These are phyloP conservation scores for Ciconia maguari DNA, from an alignment of 2,113 vertebrate genomes.

Conservation along the genomic window DNA sequence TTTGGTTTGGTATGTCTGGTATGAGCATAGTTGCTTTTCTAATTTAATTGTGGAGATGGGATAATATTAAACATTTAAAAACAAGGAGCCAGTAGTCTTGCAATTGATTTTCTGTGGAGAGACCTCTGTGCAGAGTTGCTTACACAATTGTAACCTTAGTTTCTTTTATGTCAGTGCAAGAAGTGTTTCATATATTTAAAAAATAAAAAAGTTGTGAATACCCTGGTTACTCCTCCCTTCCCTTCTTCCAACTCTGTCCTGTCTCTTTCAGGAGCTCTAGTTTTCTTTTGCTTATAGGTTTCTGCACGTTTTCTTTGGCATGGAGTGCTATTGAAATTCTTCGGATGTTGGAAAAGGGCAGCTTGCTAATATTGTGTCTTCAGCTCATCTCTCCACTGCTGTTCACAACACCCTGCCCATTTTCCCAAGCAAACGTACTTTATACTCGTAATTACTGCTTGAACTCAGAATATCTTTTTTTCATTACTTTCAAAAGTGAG, in stretches of 20 bases:
- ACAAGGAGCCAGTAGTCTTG: conserved; percentile 44
- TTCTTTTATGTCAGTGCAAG: neutral
- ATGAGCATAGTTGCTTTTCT: conserved; percentile 5
- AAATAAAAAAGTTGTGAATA: neutral
- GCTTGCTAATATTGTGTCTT: neutral
- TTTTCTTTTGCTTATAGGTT: neutral
- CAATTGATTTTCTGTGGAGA: conserved; percentile 48
- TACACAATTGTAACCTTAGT: neutral
- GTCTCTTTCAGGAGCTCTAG: neutral
- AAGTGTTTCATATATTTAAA: neutral
- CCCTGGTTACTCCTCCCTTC: neutral
- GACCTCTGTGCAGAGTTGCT: neutral
- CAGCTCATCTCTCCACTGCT: neutral
- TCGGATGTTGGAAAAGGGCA: neutral
- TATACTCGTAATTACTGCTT: neutral
- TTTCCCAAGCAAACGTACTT: neutral
- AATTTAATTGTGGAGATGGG: conserved; percentile 17
- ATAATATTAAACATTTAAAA: conserved; percentile 59
- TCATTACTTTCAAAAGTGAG: neutral
- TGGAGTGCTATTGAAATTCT: neutral
- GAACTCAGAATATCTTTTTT: neutral
- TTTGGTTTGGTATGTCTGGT: conserved; percentile 27
- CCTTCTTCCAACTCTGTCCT: neutral
- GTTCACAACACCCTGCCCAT: neutral
- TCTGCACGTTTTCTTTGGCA: neutral